These are phyloP conservation scores for Phycodurus eques DNA, from an alignment of 2,113 vertebrate species.

Conservation along the genomic window DNA sequence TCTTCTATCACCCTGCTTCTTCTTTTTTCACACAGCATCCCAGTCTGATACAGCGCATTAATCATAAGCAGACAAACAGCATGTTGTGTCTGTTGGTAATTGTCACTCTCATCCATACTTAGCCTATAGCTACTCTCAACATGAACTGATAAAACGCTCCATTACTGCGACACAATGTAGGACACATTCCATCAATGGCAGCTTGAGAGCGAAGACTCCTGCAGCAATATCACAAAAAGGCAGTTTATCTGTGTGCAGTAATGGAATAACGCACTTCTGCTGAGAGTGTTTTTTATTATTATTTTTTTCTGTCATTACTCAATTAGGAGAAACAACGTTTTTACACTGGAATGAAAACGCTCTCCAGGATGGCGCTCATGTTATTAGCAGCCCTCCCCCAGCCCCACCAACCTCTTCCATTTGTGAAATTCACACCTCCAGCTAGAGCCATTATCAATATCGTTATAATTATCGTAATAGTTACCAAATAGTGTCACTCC, in stretches of 20 bases:
- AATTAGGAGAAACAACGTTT: conserved; percentile 41
- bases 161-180: conserved; percentile 65
- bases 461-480: conserved; percentile 62
- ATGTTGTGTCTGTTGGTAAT: conserved; percentile 73
- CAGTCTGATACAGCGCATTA: conserved; percentile 65
- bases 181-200: conserved; percentile 49
- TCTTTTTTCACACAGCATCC: conserved; percentile 21
- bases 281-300: conserved; percentile 39
- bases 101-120: conserved; percentile 69
- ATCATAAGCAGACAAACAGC: conserved; percentile 71
- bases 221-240: conserved; percentile 57
- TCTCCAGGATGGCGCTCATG: conserved; percentile 5
- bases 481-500: conserved; percentile 71
- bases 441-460: conserved; percentile 57
- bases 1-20: conserved; percentile 57
- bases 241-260: conserved; percentile 58
- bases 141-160: conserved; percentile 69
- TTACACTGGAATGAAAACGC: background rate
- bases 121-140: conserved; percentile 69
- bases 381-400: conserved; percentile 33
- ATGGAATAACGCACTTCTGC: conserved; percentile 51
- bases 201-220: conserved; percentile 48
- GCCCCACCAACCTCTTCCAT: background rate
- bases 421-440: conserved; percentile 72
- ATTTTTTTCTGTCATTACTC: conserved; percentile 35